phyloP scores from a whole-genome alignment of 2,113 vertebrate genomes.

The Xiphophorus hellerii region DNA sequence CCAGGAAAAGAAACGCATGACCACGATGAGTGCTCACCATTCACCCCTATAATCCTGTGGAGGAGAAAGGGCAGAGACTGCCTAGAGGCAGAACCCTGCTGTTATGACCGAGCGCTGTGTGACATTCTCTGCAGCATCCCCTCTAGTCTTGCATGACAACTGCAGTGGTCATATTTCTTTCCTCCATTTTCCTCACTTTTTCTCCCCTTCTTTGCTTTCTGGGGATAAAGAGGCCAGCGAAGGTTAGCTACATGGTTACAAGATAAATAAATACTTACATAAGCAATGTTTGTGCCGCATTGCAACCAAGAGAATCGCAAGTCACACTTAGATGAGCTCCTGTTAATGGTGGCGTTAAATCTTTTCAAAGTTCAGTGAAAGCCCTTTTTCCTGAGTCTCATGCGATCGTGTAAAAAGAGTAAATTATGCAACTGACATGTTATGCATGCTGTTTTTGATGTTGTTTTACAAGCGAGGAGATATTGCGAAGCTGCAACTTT shows the following conservation, averaged over 20 bases:
- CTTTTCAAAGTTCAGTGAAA: conserved; percentile 16
- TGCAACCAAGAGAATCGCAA: conserved; percentile 24
- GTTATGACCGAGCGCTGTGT: conserved; percentile 50
- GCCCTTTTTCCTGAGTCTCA: not conserved
- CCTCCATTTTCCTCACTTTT: conserved; percentile 2
- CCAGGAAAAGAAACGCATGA: conserved; percentile 40
- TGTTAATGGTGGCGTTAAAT: conserved; percentile 34
- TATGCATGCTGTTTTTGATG: conserved; percentile 20
- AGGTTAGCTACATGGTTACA: conserved; percentile 69
- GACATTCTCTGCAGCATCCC: conserved; percentile 63
- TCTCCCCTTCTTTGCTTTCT: conserved; percentile 21
- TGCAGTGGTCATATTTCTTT: conserved; percentile 32
- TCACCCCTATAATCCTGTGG: conserved; percentile 61
- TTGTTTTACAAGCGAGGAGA: conserved; percentile 38
- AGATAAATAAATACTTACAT: conserved; percentile 72
- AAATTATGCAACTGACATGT: conserved; percentile 6
- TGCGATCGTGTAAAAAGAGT: conserved; percentile 23
- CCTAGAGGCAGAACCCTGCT: conserved; percentile 57
- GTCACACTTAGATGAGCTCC: conserved; percentile 36
- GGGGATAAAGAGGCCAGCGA: conserved; percentile 40
- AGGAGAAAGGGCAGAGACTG: conserved; percentile 57
- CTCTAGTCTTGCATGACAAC: conserved; percentile 51
- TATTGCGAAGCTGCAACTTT: conserved; percentile 33
- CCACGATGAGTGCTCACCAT: conserved; percentile 47
- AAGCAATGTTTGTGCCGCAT: conserved; percentile 51